Percentiles rank a stretch among this genome's conserved stretches.
These are phyloP conservation scores for Tauraco erythrolophus DNA, from an alignment of 2,113 vertebrate species.

Conservation along the genomic window DNA sequence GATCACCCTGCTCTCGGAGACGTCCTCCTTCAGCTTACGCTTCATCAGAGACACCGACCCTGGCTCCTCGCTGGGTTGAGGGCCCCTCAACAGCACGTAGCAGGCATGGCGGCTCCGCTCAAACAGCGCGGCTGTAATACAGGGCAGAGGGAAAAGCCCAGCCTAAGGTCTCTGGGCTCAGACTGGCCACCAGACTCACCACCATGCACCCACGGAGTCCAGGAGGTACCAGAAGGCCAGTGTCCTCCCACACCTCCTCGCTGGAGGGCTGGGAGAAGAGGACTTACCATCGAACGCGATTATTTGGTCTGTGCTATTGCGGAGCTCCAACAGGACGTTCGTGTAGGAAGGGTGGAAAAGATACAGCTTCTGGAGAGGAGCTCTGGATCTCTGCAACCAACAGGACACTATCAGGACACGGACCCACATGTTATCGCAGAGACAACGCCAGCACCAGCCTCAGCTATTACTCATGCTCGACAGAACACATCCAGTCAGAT, in stretches of 20 bases:
- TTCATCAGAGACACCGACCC: slow-evolving; percentile 84
- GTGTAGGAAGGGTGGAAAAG: slow-evolving; percentile 87
- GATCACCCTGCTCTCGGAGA: slow-evolving; percentile 74
- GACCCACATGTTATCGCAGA: background rate
- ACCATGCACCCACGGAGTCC: fast-evolving
- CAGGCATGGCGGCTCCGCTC: slow-evolving; percentile 91
- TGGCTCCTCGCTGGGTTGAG: background rate
- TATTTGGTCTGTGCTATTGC: slow-evolving; percentile 77
- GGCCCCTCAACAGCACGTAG: slow-evolving; percentile 85
- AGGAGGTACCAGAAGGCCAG: background rate
- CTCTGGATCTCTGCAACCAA: slow-evolving; percentile 36
- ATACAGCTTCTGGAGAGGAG: slow-evolving; percentile 75
- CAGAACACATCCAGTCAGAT: background rate
- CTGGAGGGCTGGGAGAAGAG: background rate
- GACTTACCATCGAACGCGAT: slow-evolving; percentile 82
- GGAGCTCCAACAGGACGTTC: slow-evolving; percentile 81
- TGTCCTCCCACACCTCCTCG: fast-evolving
- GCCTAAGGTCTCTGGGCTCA: background rate
- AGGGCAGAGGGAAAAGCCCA: background rate
- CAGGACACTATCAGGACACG: background rate
- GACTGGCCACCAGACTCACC: background rate
- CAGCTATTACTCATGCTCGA: background rate
- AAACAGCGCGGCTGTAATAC: slow-evolving; percentile 80
- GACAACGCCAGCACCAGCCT: background rate
- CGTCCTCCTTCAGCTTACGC: slow-evolving; percentile 85